Base-by-base conservation (phyloP, 2,113 vertebrate genomes). In the Semnopithecus entellus region DNA sequence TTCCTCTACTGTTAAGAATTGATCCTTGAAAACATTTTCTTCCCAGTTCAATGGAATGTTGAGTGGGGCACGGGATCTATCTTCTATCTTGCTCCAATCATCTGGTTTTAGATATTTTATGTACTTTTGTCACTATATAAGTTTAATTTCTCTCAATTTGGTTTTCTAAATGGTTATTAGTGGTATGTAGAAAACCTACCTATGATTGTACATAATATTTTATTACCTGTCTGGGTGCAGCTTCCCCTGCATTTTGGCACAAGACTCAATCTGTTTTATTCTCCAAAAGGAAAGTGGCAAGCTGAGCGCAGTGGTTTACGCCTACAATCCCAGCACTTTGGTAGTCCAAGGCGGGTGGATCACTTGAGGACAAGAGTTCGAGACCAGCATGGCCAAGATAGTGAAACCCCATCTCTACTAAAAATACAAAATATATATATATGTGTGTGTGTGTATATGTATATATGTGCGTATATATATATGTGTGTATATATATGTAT, bases 1-100 rank as follows among this genome's bases (percentile, higher is more conserved):
- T 82, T 73, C 59, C 59, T 86, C 45, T 48, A 70, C 72, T 91
- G 40, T 91, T 73, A 73, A 88, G 10, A 89, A 83, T 81, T 85
- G 72, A 91, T 70, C 23, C 68, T 55, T 83, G 48, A 48, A 85
- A 57, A 79, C 55, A 76, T 55, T 83, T 83, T 82, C 43, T 40
- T 78, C 59, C 48, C 32, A 85, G 43, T 90, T 70, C 59, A 52
- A 68, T 70, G 61, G 25, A 23, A 59, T 80, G 40, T 72, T 88
- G 75, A 22, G 59, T 80, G 48, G 35, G 45, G 27, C n/a, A n/a
- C 2, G 38, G 17, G 23, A 59, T 95, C 4, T 68, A 68, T 13
- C 23, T 85, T 6, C 32, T 8, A 45, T 64, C 38, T 68, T 95
- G 38, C 32, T 70, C 72, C 25, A 59, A 48, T 48, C 9, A 20